Conservation (phyloP, 2,888 invertebrate genomes). For the Hemistola chrysoprasaria region DNA sequence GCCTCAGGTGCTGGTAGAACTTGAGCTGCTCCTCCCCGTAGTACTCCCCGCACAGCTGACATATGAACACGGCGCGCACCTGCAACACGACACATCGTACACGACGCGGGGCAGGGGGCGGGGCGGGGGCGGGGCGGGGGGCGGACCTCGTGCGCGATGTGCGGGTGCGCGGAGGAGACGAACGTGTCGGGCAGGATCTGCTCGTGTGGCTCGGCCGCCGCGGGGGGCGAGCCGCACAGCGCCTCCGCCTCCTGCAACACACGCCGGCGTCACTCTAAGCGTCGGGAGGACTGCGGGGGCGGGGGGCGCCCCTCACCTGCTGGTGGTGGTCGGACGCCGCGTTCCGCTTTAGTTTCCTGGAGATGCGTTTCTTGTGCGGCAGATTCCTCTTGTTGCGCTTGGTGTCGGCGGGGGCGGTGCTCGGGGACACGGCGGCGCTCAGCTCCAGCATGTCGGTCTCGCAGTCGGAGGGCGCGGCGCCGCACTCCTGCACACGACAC, state of each 20-base stretch:
- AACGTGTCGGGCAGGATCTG: constrained; percentile 69
- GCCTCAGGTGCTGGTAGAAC: constrained; percentile 93
- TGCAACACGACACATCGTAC: constrained; percentile 32
- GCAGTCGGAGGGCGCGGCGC: constrained; percentile 3
- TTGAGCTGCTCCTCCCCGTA: constrained; percentile 88
- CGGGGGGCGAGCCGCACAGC: constrained; percentile 59
- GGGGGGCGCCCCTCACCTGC: constrained; percentile 43
- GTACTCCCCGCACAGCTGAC: constrained; percentile 90
- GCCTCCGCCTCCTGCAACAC: constrained; percentile 64
- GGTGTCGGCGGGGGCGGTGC: constrained; percentile 53
- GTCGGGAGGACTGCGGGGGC: no score
- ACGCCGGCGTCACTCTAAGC: constrained; percentile 2
- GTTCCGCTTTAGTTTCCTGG: constrained; percentile 84
- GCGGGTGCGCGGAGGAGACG: constrained; percentile 55
- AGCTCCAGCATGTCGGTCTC: constrained; percentile 49
- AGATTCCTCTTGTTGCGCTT: constrained; percentile 84
- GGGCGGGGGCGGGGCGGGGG: constrained; percentile 42
- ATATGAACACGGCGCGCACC: constrained; percentile 82
- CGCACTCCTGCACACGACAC: not conserved
- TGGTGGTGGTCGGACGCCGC: constrained; percentile 62
- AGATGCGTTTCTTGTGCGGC: constrained; percentile 93
- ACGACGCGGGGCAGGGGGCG: constrained; percentile 41
- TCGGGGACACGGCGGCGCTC: constrained; percentile 45
- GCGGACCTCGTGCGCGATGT: constrained; percentile 67
- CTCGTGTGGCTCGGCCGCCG: constrained; percentile 54